Base-by-base conservation (phyloP, 2,888 invertebrate genomes). In the Sesia bembeciformis region DNA sequence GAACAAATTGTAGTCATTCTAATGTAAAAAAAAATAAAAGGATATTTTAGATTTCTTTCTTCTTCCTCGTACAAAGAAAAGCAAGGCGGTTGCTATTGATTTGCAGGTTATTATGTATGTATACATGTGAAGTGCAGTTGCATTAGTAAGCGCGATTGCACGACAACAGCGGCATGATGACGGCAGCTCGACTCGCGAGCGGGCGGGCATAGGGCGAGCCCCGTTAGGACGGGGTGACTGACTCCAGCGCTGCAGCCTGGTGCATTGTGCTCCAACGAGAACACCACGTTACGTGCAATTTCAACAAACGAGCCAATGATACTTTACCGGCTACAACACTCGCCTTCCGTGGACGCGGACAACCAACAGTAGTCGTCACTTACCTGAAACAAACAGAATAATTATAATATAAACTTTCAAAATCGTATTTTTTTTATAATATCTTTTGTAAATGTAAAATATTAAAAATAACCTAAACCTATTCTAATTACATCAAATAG, bases 221-320 rank as follows among this genome's bases (percentile, higher is more conserved):
- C 88, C 87, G 87, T 88, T 87, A 87, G 79, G 77, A 74, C 78
- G 87, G 79, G 88, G 88, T 88, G 87, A 88, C 78, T 88, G 88
- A 88, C 88, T 83, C 75, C 70, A 77, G 72, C 81, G 80, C 76
- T 84, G 84, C 84, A 85, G 79, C 85, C 84, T 86, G 88, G 88
- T 86, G 88, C 88, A 89, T 87, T 87, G 88, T 86, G 88, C 87
- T 85, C 83, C 84, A 88, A 87, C 82, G 84, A 85, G 88, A 84
- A 84, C 88, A 79, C 73, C 58, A 53, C 80, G 81, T 78, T 84
- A 80, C 79, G 79, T 80, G 77, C 81, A 78, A 80, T 80, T 80
- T 80, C 80, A 82, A 78, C 74, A 76, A 73, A 67, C 68, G 67
- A 74, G 70, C 74, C 68, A 73, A 1, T 54, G 53, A 43, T 54